phyloP scores from a whole-genome alignment of 2,113 vertebrate genomes.

The Microtus montanus region DNA sequence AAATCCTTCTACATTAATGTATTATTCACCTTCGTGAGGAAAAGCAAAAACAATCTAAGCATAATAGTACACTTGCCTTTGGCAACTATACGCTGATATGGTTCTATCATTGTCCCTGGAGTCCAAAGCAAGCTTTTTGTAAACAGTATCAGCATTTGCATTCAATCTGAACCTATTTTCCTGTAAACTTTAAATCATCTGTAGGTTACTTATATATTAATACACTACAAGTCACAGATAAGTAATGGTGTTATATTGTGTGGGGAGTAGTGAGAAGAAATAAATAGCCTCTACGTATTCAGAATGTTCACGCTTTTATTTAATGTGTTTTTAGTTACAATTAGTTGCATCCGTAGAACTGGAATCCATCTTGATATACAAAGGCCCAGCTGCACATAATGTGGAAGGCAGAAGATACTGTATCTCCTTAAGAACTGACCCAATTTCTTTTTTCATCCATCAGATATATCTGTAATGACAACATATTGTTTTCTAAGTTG shows the following conservation, averaged over 20 bases:
- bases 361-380: neutral
- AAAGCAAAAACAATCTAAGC: neutral
- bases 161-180: neutral
- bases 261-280: neutral
- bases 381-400: neutral
- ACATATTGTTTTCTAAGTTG: neutral
- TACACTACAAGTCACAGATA: neutral
- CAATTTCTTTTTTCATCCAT: neutral
- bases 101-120: neutral
- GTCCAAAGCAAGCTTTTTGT: neutral
- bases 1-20: neutral
- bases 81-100: neutral
- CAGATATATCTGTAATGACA: neutral
- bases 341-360: neutral
- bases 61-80: neutral
- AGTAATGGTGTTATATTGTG: neutral
- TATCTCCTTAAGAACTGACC: neutral
- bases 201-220: neutral
- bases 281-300: neutral
- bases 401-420: neutral
- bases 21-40: neutral
- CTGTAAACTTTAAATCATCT: neutral
- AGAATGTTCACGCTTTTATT: neutral
- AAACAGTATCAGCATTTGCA: neutral
- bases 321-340: neutral